Evolutionary conservation across 2,797 vertebrate species (phyloP).

Genomic region (Spinibarbus caldwelli): DNA sequence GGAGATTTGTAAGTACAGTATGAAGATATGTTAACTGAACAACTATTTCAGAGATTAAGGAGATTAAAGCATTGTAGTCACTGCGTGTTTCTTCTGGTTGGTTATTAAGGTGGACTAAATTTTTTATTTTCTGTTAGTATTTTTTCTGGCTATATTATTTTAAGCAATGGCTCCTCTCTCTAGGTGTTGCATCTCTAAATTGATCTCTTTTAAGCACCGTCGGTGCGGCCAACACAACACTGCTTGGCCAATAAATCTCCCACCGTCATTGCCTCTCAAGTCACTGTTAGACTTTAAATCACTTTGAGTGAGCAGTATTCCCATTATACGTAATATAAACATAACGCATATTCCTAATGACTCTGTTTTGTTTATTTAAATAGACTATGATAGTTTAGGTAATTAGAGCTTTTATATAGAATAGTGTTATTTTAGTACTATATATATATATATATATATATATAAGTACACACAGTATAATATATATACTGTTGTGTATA

Average conservation of each 20-base stretch:
- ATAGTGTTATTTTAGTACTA: not conserved
- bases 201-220: not conserved
- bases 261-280: not conserved
- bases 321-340: not conserved
- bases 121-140: too few species aligned
- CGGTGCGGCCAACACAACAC: not conserved
- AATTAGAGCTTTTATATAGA: not conserved
- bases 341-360: not conserved
- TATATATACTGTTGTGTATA: too few species aligned
- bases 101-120: too few species aligned
- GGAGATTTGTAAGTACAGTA: not conserved
- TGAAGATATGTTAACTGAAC: not conserved
- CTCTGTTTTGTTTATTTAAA: not conserved
- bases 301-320: not conserved
- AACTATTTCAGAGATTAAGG: not conserved
- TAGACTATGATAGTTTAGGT: not conserved
- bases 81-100: not conserved
- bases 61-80: not conserved
- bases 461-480: too few species aligned
- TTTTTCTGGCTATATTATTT: not conserved
- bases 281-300: not conserved
- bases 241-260: not conserved
- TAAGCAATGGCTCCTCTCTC: not conserved
- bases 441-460: too few species aligned
- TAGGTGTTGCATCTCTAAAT: too few species aligned